phyloP scores from a whole-genome alignment of 2,888 invertebrate species.

The Cinara cedri region DNA sequence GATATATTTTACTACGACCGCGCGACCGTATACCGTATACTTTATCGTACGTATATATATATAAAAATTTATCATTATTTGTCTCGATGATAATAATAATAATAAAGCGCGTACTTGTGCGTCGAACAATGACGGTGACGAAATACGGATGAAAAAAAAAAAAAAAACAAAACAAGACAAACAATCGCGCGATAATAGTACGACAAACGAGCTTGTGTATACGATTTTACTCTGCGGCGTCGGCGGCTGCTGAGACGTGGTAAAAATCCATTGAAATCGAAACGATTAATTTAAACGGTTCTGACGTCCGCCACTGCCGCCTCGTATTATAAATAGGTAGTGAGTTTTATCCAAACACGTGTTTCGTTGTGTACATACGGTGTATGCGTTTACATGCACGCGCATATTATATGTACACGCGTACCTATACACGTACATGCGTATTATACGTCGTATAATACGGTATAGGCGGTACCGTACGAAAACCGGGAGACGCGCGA shows the following conservation, averaged over 20 bases:
- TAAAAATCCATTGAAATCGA: constrained; percentile 17
- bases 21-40: no score
- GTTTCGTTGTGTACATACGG: constrained; percentile 16
- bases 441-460: no score
- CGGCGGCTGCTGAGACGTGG: no score
- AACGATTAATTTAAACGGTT: constrained; percentile 43
- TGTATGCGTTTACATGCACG: no score
- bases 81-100: constrained; percentile 4
- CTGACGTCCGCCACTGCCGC: background rate
- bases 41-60: no score
- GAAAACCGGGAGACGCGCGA: no score
- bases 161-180: background rate
- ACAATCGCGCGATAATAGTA: background rate
- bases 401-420: no score
- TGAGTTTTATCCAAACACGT: constrained; percentile 12
- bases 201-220: background rate
- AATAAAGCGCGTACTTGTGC: background rate
- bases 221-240: no score
- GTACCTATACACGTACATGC: no score
- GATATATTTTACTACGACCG: no score
- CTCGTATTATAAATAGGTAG: no score
- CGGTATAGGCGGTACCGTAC: no score
- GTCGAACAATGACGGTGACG: background rate
- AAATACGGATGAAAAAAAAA: background rate
- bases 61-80: constrained; percentile 3